These are phyloP conservation scores for Pseudomyrmex pallidus DNA, from an alignment of 1,140 invertebrate genomes.

Conservation along the genomic window DNA sequence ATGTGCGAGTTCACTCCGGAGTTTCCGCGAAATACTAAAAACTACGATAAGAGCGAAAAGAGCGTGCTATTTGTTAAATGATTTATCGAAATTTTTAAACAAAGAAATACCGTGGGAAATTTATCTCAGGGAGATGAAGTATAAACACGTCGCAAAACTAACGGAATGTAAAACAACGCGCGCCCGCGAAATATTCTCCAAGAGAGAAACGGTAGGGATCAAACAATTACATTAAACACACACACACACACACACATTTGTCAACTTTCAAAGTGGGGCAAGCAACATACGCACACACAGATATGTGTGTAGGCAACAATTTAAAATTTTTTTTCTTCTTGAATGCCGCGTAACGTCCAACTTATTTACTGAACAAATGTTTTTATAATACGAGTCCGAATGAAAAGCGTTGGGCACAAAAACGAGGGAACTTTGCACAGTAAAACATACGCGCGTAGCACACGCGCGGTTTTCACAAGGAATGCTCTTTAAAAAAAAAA, in stretches of 20 bases:
- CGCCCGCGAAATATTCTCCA: background rate
- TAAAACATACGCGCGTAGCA: background rate
- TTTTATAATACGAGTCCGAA: background rate
- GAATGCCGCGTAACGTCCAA: background rate
- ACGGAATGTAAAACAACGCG: background rate
- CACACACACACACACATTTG: too few species aligned
- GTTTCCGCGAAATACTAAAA: background rate
- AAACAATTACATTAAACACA: background rate
- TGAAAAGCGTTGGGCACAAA: background rate
- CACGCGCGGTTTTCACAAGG: background rate
- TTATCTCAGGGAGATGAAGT: background rate
- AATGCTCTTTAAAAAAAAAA: conserved; percentile 8
- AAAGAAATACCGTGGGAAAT: background rate
- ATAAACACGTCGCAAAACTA: conserved; percentile 11
- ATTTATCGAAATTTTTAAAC: background rate
- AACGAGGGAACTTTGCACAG: background rate
- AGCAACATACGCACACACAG: background rate
- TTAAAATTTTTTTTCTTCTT: background rate
- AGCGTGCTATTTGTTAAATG: background rate
- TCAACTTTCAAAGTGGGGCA: conserved; percentile 6
- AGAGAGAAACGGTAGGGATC: background rate
- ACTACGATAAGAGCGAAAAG: background rate
- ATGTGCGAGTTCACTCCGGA: background rate
- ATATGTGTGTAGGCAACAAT: background rate
- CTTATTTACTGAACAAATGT: conserved; percentile 13